Conservation (phyloP, 2,797 vertebrate genomes). For the Microchirus variegatus region DNA sequence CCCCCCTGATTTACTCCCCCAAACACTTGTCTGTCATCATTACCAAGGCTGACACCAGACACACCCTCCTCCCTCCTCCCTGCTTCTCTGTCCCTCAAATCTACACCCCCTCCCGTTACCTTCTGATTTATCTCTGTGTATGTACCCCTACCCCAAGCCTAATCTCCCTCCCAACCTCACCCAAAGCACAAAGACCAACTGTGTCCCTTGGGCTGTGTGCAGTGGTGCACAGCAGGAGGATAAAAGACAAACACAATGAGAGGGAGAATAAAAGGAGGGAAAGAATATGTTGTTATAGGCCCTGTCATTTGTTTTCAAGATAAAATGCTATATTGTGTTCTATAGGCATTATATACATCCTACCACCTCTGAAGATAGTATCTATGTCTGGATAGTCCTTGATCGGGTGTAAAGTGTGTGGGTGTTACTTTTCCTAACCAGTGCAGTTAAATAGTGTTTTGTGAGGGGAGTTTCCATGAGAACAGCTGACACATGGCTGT, state of each 20-base stretch:
- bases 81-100: slow-evolving; percentile 18
- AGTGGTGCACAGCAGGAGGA: slow-evolving; percentile 62
- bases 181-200: slow-evolving; percentile 74
- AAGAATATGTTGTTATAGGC: slow-evolving; percentile 20
- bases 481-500: slow-evolving; percentile 50
- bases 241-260: slow-evolving; percentile 53
- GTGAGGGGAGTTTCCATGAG: slow-evolving; percentile 70
- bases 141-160: slow-evolving; percentile 18
- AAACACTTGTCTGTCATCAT: slow-evolving; percentile 45
- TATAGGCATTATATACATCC: neutral
- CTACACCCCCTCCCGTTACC: slow-evolving; percentile 5
- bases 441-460: slow-evolving; percentile 57
- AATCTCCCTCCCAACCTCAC: slow-evolving; percentile 54
- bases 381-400: slow-evolving; percentile 27
- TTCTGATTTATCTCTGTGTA: slow-evolving; percentile 43
- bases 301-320: slow-evolving; percentile 13
- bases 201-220: slow-evolving; percentile 42
- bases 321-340: slow-evolving; percentile 1
- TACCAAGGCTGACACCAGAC: slow-evolving; percentile 49
- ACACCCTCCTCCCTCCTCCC: slow-evolving; percentile 43
- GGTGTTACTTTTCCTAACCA: slow-evolving; percentile 31
- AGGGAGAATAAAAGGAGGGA: slow-evolving; percentile 25
- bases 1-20: slow-evolving; percentile 25
- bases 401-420: slow-evolving; percentile 16
- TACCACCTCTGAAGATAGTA: slow-evolving; percentile 5